Conservation (phyloP, 2,888 invertebrate species). For the Chaetogeoica ovagalla region DNA sequence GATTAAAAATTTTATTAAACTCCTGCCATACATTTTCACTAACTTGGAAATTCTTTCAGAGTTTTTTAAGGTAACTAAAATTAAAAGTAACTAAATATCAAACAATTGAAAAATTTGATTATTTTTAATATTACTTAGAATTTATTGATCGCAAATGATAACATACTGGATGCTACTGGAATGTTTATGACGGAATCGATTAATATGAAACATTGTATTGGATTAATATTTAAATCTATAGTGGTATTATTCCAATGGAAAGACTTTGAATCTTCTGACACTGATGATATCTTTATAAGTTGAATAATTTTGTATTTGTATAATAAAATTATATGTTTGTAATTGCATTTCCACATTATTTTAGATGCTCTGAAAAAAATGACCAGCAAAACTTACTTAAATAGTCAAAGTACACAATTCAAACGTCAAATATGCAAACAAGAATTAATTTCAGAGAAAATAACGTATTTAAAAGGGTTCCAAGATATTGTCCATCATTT, state of each 20-base stretch:
- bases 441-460: constrained; percentile 56
- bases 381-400: constrained; percentile 18
- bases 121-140: constrained; percentile 57
- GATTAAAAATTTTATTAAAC: constrained; percentile 58
- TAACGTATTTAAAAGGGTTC: constrained; percentile 61
- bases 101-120: not conserved
- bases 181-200: constrained; percentile 64
- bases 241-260: constrained; percentile 63
- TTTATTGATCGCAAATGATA: constrained; percentile 63
- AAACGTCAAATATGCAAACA: constrained; percentile 26
- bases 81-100: not conserved
- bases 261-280: constrained; percentile 60
- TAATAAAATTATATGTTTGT: not conserved
- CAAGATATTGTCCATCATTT: constrained; percentile 64
- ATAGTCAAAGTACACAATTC: constrained; percentile 42
- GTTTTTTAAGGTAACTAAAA: constrained; percentile 56
- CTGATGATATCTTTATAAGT: constrained; percentile 59
- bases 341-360: not conserved
- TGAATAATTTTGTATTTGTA: constrained; percentile 6
- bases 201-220: constrained; percentile 62
- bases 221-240: constrained; percentile 60
- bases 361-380: constrained; percentile 44
- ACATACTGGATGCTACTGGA: constrained; percentile 64
- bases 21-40: constrained; percentile 62
- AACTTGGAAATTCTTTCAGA: constrained; percentile 61